Evolutionary conservation across 2,797 vertebrate species (phyloP).

Genomic region (Acestrorhynchus altus): DNA sequence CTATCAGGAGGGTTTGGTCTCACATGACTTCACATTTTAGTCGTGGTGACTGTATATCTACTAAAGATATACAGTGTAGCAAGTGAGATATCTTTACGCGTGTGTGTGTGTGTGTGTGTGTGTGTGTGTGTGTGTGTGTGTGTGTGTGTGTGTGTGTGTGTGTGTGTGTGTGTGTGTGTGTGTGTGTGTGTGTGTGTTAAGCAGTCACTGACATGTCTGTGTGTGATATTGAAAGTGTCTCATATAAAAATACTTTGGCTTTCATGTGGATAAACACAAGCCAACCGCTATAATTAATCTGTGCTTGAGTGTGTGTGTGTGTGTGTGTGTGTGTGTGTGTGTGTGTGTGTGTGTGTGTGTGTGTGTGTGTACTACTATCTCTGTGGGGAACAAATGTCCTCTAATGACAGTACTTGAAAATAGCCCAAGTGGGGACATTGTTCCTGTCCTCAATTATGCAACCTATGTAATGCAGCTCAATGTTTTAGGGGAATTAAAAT

Average conservation of each 20-base stretch:
- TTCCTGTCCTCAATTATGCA: too few species aligned
- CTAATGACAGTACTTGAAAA: too few species aligned
- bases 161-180: not conserved
- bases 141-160: not conserved
- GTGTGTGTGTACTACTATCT: too few species aligned
- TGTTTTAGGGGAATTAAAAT: too few species aligned
- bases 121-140: not conserved
- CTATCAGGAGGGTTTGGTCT: not conserved
- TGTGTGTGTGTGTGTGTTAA: not conserved
- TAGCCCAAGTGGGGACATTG: too few species aligned
- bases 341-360: not conserved
- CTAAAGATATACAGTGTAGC: not conserved
- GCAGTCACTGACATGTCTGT: not conserved
- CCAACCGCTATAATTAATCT: slow-evolving; percentile 7
- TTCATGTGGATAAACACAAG: slow-evolving; percentile 3
- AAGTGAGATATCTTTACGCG: not conserved
- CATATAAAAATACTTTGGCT: slow-evolving; percentile 15
- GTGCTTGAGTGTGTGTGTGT: not conserved
- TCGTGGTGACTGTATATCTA: not conserved
- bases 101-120: slow-evolving; percentile 5
- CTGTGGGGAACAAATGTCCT: too few species aligned
- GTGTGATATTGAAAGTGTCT: slow-evolving; percentile 7
- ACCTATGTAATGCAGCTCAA: too few species aligned
- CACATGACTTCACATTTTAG: not conserved
- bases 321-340: not conserved